Evolutionary conservation across 2,797 vertebrate genomes (phyloP), one percentile per base, ranked within the genome.

Genomic region (Emys orbicularis): DNA sequence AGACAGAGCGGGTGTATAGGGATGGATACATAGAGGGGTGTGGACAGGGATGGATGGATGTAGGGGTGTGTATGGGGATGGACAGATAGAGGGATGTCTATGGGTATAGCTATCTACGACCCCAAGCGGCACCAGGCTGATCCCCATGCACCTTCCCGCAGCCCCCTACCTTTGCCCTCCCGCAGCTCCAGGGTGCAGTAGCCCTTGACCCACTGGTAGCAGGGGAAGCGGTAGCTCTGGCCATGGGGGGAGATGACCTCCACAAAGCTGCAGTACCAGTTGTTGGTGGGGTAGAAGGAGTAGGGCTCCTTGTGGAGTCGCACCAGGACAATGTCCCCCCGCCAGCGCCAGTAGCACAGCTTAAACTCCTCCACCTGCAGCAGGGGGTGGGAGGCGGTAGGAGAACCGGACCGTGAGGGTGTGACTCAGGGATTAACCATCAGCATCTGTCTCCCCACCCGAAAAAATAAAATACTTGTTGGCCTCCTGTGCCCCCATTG

Each of bases 201-300:
- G 37, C 96, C 97, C 53, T 95, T 96, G 50, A 99, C 97, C 98
- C 98, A 99, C 25, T 97, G 97, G 89, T 98, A 96, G 52, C 98
- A 98, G 59, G 96, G 98, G 90, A 99, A 99, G 84, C 96, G 93
- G 21, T 50, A 90, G 2, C 12, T 5, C 1, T 82, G 81, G 5
- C 80, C 96, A 1, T 86, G 25, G 1, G 87, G 91, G 81, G 96
- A 83, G 7, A 86, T 79, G 81, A 99, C 97, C 49, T 97, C 96
- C 91, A 98, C 94, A 8, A 82, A 80, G 76, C 97, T 97, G 87
- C 99, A 99, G 95, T 98, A 98, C 99, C 99, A 99, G 88, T 98
- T 94, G 88, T 98, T 89, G 82, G 98, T 90, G 0, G 97, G 97
- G 94, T 98, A 98, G 49, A 98, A 98, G 7, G 94, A 92, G 7